A percentile compares a stretch with the other conserved stretches of the same genome.
Evolutionary conservation across 2,888 invertebrate genomes (phyloP).

Genomic region (Choreutis nemorana): DNA sequence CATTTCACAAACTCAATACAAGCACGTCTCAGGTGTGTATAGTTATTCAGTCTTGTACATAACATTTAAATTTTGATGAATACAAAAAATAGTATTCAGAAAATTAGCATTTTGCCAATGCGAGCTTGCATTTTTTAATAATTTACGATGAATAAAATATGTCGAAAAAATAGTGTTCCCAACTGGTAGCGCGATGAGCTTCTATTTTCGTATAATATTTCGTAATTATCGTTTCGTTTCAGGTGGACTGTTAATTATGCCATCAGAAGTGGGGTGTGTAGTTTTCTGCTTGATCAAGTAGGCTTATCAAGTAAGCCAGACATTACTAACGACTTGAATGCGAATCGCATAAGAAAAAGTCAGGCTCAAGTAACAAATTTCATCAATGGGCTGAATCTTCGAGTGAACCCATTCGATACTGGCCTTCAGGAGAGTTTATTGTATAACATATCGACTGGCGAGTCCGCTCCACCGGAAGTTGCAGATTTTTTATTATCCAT

Average conservation of each 20-base stretch:
- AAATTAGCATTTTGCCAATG: too few species aligned
- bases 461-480: background rate
- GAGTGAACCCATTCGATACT: background rate
- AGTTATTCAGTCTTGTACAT: background rate
- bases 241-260: constrained; percentile 15
- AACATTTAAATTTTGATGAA: background rate
- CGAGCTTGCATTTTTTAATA: too few species aligned
- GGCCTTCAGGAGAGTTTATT: background rate
- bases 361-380: background rate
- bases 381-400: background rate
- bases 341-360: background rate
- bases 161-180: too few species aligned
- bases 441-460: background rate
- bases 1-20: constrained; percentile 14
- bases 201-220: too few species aligned
- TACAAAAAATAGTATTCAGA: background rate
- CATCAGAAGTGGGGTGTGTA: constrained; percentile 14
- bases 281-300: constrained; percentile 5
- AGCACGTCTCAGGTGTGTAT: constrained; percentile 11
- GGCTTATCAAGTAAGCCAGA: constrained; percentile 7
- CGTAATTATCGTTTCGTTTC: constrained; percentile 5
- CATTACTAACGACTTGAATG: too few species aligned
- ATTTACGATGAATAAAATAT: too few species aligned
- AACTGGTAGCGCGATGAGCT: too few species aligned
- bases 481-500: constrained; percentile 2